Base-by-base conservation (phyloP, 2,797 vertebrate species). In the Anableps anableps region DNA sequence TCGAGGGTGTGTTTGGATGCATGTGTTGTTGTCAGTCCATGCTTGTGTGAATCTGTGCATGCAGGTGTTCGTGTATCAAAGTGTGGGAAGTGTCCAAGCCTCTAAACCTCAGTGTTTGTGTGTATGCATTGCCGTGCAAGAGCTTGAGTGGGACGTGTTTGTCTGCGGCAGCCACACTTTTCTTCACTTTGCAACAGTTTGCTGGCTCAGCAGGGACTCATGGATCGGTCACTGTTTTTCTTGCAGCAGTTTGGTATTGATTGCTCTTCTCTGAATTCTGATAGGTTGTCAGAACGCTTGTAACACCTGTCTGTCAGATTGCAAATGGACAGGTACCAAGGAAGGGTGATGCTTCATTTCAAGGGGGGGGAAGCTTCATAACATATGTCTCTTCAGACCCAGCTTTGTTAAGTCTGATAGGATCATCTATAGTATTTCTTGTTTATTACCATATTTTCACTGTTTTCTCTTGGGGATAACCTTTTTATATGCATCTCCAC, bases 191-290 rank as follows among this genome's bases (percentile, higher is more conserved):
- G 88, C 90, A 90, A 89, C 89, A 90, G 89, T 91, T 93, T 93
- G 90, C 91, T 91, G 82, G 83, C 83, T 93, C 92, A 91, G 92
- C 89, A 90, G 91, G 90, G 86, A 88, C 87, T 82, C 84, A 77
- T 86, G 80, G 85, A 90, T 91, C 88, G 84, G 89, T 84, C 86
- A 68, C 83, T 81, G 82, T 85, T 90, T 87, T 80, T 89, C 88
- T 88, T 86, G 80, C 85, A 85, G 89, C 79, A 62, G 74, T 78
- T 82, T 73, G 10, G 80, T 89, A 91, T 92, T 89, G 92, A 91
- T 91, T 88, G 86, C 79, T 68, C 82, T 76, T 91, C 64, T 89
- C 78, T 90, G 87, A 87, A 86, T 91, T 90, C 86, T 90, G 90
- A 91, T 86, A 88, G 80, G 82, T 81, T 87, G 91, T 90, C 90